These are phyloP conservation scores for Drosophila subobscura DNA, from an alignment of 1,140 invertebrate genomes.

Conservation along the genomic window DNA sequence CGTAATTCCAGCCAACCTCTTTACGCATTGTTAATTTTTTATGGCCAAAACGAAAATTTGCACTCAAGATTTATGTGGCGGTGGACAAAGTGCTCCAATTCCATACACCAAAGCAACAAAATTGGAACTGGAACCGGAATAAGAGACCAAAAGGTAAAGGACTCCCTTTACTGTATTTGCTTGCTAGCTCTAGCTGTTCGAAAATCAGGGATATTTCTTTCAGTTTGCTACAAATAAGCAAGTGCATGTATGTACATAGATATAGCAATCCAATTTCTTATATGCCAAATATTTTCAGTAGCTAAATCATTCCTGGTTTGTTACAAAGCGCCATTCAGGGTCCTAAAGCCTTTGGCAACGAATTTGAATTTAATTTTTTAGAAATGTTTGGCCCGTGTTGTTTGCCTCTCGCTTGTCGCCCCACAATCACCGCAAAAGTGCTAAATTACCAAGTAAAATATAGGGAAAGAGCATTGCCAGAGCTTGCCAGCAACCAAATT, in stretches of 20 bases:
- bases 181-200: too few relatives aligned
- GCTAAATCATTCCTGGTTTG: conserved; percentile 18
- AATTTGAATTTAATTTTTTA: conserved; percentile 16
- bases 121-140: background rate
- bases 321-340: background rate
- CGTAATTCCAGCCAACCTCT: conserved; percentile 32
- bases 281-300: conserved; percentile 28
- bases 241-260: too few relatives aligned
- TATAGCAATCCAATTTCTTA: conserved; percentile 26
- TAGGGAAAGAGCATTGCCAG: conserved; percentile 1
- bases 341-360: conserved; percentile 24
- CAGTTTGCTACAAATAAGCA: too few relatives aligned
- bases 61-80: conserved; percentile 48
- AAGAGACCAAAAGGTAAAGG: conserved; percentile 1
- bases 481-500: conserved; percentile 62
- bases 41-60: conserved; percentile 57
- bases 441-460: conserved; percentile 44
- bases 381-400: conserved; percentile 18
- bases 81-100: conserved; percentile 34
- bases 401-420: conserved; percentile 22
- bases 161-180: too few relatives aligned
- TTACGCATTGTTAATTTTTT: conserved; percentile 70
- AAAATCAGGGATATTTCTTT: too few relatives aligned
- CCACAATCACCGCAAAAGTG: conserved; percentile 58
- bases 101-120: conserved; percentile 3